A percentile compares a stretch with the other conserved stretches of the same genome.
These are phyloP conservation scores for Augiades crinisus DNA, from an alignment of 2,888 invertebrate genomes.

Conservation along the genomic window DNA sequence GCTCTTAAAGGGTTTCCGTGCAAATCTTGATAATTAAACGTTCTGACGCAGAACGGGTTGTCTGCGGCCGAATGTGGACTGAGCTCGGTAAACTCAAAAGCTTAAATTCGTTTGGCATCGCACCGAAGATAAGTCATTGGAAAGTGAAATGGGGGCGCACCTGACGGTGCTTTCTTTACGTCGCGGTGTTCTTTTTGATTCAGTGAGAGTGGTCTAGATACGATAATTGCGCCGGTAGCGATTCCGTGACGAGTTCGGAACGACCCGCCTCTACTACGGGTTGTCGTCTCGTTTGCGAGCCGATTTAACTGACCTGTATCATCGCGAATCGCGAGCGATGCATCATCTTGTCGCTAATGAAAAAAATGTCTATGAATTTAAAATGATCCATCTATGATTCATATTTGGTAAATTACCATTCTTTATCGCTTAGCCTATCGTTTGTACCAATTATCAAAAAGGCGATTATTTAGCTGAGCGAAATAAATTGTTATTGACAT, in stretches of 20 bases:
- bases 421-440: no score
- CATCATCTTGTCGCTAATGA: not conserved
- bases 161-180: conserved; percentile 77
- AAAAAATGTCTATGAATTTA: no score
- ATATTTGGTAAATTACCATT: no score
- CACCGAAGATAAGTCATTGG: conserved; percentile 66
- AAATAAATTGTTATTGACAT: not conserved
- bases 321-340: conserved; percentile 1
- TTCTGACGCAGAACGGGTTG: conserved; percentile 41
- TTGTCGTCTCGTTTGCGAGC: conserved; percentile 31
- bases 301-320: conserved; percentile 19
- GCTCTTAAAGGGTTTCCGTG: conserved; percentile 71
- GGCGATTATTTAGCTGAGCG: not conserved
- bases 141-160: conserved; percentile 80
- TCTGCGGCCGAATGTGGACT: conserved; percentile 36
- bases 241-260: conserved; percentile 60
- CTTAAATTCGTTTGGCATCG: conserved; percentile 43
- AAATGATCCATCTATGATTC: no score
- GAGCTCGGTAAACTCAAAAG: conserved; percentile 41
- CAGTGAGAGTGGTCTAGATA: conserved; percentile 80
- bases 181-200: conserved; percentile 74
- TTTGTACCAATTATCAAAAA: no score
- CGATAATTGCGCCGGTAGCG: conserved; percentile 74
- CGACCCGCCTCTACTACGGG: conserved; percentile 42
- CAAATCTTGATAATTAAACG: conserved; percentile 73